Base-by-base conservation (phyloP, 2,888 invertebrate species). In the Temnothorax ravouxi region DNA sequence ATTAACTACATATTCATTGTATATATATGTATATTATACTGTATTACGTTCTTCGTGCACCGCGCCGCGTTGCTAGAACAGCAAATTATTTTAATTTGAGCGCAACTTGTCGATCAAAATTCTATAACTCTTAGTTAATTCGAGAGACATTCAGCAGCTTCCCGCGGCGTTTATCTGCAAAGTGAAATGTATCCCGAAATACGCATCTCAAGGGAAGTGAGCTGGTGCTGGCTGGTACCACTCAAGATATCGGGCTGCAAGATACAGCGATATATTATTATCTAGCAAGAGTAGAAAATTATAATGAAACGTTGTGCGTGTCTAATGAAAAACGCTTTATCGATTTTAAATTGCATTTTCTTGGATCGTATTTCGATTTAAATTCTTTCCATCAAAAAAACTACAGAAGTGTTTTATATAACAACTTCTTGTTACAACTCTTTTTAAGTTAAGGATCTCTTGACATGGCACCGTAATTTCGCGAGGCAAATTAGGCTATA, bases 121-220 rank as follows among this genome's bases (percentile, higher is more conserved):
- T 56, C 9, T 44, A 72, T 29, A 29, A 29, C 34, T 56, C 47
- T 61, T 34, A 50, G 54, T 44, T 50, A 64, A 44, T 61, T 77
- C 13, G 25, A 59, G 59, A 69, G 56, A 80, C n/a, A 80, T 50
- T 25, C 59, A 38, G 18, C 47, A 59, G 47, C 44, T 52, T 79
- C 59, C 61, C 50, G 56, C 15, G 25, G 47, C 59, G 34, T 79
- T 80, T 80, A 80, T 80, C 79, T 61, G 44, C 69, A 69, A 87
- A 72, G 44, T 66, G 29, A 18, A 75, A 82, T 84, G 66, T 34
- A 64, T 84, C 77, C 83, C 41, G 50, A 89, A 86, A 88, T 87
- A 87, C 52, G 54, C 62, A 54, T 69, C 80, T 84, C 71, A 72
- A 90, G 84, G 69, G 77, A 86, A 85, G 72, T 61, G 64, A 29